Conservation (phyloP, 2,888 invertebrate species). For the Eupithecia tripunctaria region DNA sequence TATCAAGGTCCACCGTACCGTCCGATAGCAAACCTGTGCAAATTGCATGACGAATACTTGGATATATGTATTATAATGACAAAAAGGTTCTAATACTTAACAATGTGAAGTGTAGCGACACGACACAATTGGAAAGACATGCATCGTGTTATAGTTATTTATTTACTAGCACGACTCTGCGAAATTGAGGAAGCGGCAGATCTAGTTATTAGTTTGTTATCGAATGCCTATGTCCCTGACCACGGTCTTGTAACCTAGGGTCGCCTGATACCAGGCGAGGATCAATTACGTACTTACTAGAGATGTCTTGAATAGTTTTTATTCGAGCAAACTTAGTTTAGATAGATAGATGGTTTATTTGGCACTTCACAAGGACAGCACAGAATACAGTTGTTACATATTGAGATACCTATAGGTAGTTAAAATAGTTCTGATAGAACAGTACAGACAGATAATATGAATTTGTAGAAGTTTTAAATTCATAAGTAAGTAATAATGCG, state of each 20-base stretch:
- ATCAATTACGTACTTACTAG: slow-evolving; percentile 40
- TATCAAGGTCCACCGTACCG: slow-evolving; percentile 50
- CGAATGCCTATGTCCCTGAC: slow-evolving; percentile 57
- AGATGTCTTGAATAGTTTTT: neutral
- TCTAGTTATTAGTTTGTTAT: slow-evolving; percentile 53
- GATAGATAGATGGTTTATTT: no score
- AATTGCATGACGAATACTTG: slow-evolving; percentile 52
- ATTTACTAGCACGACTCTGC: slow-evolving; percentile 15
- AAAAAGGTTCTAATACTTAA: slow-evolving; percentile 19
- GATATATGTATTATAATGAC: slow-evolving; percentile 42
- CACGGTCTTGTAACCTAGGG: slow-evolving; percentile 58
- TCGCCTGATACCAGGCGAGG: slow-evolving; percentile 49
- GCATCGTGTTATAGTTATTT: slow-evolving; percentile 8
- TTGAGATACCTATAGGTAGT: no score
- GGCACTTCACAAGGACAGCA: no score
- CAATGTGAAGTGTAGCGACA: neutral
- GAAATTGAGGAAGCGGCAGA: slow-evolving; percentile 52
- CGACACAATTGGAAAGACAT: neutral
- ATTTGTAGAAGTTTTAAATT: neutral
- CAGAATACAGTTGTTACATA: no score
- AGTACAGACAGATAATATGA: neutral
- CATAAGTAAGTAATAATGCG: neutral
- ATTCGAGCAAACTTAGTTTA: neutral
- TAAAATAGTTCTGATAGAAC: no score
- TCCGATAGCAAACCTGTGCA: slow-evolving; percentile 51